Conservation (phyloP, 2,797 vertebrate species). For the Darevskia nairensis region DNA sequence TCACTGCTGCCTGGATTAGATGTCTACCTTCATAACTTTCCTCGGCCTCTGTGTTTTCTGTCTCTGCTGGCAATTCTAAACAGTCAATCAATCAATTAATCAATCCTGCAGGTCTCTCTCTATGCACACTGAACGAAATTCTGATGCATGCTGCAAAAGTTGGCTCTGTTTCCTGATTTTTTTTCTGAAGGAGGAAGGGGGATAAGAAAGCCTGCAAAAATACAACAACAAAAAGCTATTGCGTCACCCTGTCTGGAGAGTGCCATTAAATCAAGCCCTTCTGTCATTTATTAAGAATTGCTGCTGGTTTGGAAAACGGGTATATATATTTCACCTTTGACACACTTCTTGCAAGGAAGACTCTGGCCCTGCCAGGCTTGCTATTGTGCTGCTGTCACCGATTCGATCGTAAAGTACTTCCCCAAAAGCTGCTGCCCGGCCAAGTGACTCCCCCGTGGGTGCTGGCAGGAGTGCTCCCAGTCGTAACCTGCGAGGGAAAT, state of each 20-base stretch:
- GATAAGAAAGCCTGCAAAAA: neutral
- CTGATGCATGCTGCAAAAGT: slow-evolving; percentile 1
- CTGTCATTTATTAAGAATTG: neutral
- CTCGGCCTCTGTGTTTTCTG: too few relatives aligned
- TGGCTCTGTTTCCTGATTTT: slow-evolving; percentile 40
- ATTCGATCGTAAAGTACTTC: neutral
- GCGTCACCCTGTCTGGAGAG: slow-evolving; percentile 40
- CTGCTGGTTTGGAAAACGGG: slow-evolving; percentile 25
- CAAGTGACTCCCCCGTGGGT: neutral
- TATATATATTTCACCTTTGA: slow-evolving; percentile 9
- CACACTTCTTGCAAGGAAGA: slow-evolving; percentile 35
- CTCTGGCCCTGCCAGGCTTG: rapidly evolving
- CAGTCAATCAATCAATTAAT: too few relatives aligned
- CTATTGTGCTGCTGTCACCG: neutral
- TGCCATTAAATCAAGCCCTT: slow-evolving; percentile 39
- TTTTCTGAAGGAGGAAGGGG: neutral
- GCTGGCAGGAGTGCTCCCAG: neutral
- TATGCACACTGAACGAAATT: neutral
- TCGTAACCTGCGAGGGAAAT: neutral
- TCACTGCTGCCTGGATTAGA: too few relatives aligned
- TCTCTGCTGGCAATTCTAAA: too few relatives aligned
- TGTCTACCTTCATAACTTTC: too few relatives aligned
- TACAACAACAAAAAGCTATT: neutral
- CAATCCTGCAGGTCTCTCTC: neutral
- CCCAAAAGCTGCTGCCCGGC: neutral